Conservation (phyloP, 2,888 invertebrate genomes). For the Bellardia bayeri region DNA sequence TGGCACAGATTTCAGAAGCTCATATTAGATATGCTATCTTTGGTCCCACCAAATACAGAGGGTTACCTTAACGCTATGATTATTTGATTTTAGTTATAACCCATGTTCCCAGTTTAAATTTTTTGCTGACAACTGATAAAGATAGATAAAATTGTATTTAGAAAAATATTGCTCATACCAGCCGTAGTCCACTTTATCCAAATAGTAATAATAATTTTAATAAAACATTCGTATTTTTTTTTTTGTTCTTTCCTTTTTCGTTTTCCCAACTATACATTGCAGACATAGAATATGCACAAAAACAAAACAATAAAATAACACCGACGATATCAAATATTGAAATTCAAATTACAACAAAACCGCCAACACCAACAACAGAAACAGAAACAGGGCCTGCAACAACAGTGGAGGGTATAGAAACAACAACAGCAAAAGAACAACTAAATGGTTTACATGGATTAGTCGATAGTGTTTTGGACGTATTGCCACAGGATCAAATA, state of each 20-base stretch:
- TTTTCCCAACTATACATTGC: neutral
- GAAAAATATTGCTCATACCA: too few relatives aligned
- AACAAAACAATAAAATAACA: conserved; percentile 52
- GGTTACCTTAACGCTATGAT: too few relatives aligned
- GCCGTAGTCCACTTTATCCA: neutral
- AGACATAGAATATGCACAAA: conserved; percentile 61
- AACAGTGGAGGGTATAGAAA: conserved; percentile 52
- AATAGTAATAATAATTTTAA: conserved; percentile 11
- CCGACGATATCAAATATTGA: conserved; percentile 59
- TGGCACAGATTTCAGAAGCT: too few relatives aligned
- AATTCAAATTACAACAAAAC: conserved; percentile 55
- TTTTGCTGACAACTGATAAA: too few relatives aligned
- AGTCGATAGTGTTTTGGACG: conserved; percentile 81
- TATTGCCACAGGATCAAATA: conserved; percentile 83
- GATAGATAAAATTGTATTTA: too few relatives aligned
- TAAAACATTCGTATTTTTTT: conserved; percentile 7
- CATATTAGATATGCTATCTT: too few relatives aligned
- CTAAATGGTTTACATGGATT: conserved; percentile 82
- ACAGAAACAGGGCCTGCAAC: conserved; percentile 20
- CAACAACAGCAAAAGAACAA: conserved; percentile 74
- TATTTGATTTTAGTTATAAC: too few relatives aligned
- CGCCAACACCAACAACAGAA: conserved; percentile 15
- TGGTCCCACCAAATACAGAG: too few relatives aligned
- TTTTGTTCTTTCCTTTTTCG: neutral
- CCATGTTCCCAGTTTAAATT: too few relatives aligned